These are phyloP conservation scores for Nudaria mundana DNA, from an alignment of 2,888 invertebrate genomes.

Conservation along the genomic window DNA sequence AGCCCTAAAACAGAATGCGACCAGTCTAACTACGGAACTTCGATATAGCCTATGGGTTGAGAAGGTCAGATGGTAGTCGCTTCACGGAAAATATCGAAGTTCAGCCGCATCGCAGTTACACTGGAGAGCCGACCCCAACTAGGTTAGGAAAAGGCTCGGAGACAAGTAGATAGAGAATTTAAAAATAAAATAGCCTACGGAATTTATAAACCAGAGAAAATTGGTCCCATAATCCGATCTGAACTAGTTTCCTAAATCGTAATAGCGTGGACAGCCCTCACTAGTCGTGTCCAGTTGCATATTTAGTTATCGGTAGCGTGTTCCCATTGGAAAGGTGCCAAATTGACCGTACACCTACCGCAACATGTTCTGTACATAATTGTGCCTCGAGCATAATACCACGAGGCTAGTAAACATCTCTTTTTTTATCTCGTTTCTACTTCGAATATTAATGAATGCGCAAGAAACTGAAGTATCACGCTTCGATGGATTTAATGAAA, in stretches of 20 bases:
- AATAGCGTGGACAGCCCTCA: conserved; percentile 38
- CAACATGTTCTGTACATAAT: conserved; percentile 43
- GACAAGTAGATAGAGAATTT: too few relatives aligned
- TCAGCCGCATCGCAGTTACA: too few relatives aligned
- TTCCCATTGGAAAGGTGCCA: conserved; percentile 64
- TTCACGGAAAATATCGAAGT: too few relatives aligned
- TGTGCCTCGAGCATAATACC: conserved; percentile 35
- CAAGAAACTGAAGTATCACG: conserved; percentile 1
- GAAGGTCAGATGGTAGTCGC: too few relatives aligned
- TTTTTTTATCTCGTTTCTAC: conserved; percentile 11
- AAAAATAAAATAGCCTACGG: too few relatives aligned
- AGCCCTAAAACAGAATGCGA: too few relatives aligned
- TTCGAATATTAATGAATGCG: conserved; percentile 21
- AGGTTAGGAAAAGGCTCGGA: too few relatives aligned
- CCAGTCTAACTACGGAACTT: too few relatives aligned
- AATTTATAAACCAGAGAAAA: too few relatives aligned
- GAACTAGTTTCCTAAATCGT: conserved; percentile 17
- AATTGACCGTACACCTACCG: conserved; percentile 49
- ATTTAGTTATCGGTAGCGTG: conserved; percentile 67
- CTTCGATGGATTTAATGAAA: conserved; percentile 11
- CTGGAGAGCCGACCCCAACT: too few relatives aligned
- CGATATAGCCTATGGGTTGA: too few relatives aligned
- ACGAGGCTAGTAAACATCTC: conserved; percentile 13
- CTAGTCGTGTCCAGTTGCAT: conserved; percentile 55
- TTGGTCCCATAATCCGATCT: conserved; percentile 9